phyloP scores from a whole-genome alignment of 2,888 invertebrate genomes.

The Amblyteles armatorius region DNA sequence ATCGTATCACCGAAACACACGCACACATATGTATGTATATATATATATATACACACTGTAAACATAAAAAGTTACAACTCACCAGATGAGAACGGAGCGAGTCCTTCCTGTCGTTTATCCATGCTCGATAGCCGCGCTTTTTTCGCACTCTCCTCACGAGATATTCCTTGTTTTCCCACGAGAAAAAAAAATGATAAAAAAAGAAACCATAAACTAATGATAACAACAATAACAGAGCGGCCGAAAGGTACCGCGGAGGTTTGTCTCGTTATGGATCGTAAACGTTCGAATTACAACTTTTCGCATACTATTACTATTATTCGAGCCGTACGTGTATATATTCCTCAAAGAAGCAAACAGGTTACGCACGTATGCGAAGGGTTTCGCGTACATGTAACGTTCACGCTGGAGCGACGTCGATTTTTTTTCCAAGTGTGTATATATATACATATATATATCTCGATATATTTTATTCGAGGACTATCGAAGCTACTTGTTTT shows the following conservation, averaged over 20 bases:
- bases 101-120: slow-evolving; percentile 81
- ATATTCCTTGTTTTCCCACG: slow-evolving; percentile 29
- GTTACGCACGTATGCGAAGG: slow-evolving; percentile 37
- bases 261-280: slow-evolving; percentile 53
- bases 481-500: slow-evolving; percentile 65
- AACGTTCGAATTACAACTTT: slow-evolving; percentile 59
- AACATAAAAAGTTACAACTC: slow-evolving; percentile 66
- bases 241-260: slow-evolving; percentile 15
- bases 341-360: slow-evolving; percentile 38
- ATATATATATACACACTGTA: slow-evolving; percentile 53
- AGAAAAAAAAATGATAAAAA: slow-evolving; percentile 29
- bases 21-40: not conserved
- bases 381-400: slow-evolving; percentile 18
- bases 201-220: slow-evolving; percentile 20
- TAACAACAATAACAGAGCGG: slow-evolving; percentile 32
- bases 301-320: slow-evolving; percentile 11
- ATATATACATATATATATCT: too few relatives aligned
- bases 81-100: slow-evolving; percentile 82
- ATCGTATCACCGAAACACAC: not conserved
- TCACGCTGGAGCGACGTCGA: too few relatives aligned
- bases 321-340: slow-evolving; percentile 39
- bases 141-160: slow-evolving; percentile 22
- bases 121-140: slow-evolving; percentile 68
- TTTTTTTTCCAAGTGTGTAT: too few relatives aligned
- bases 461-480: not conserved